A percentile compares a stretch with the other conserved stretches of the same genome.
These are phyloP conservation scores for Eremophila alpestris DNA, from an alignment of 2,797 vertebrate species.

Conservation along the genomic window DNA sequence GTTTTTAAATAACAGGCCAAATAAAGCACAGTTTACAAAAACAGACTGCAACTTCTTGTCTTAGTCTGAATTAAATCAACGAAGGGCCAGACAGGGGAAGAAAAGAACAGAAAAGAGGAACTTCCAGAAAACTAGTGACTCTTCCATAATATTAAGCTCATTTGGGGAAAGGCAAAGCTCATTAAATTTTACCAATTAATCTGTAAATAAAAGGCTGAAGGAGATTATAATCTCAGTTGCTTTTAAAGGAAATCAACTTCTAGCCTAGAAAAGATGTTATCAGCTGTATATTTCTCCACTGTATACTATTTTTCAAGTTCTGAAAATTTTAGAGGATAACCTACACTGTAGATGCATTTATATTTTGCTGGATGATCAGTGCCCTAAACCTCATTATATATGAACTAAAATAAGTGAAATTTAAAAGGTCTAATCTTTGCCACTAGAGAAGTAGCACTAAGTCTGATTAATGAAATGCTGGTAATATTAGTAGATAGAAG, in stretches of 20 bases:
- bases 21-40: neutral
- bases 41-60: neutral
- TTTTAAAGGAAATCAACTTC: neutral
- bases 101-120: neutral
- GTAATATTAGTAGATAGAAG: neutral
- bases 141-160: neutral
- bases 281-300: neutral
- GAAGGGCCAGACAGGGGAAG: neutral
- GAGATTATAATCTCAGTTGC: neutral
- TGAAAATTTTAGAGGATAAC: neutral
- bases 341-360: neutral
- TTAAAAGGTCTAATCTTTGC: neutral
- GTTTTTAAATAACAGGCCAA: neutral
- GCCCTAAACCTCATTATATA: neutral
- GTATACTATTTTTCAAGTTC: neutral
- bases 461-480: neutral
- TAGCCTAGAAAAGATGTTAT: neutral
- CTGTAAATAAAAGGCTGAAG: neutral
- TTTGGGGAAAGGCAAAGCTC: neutral
- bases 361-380: neutral
- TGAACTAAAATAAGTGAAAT: neutral
- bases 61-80: neutral
- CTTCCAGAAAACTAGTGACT: neutral
- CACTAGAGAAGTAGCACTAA: neutral
- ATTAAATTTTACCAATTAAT: constrained; percentile 1